Conservation (phyloP, 2,113 vertebrate genomes). For the cattle (Bos taurus) region ARS-UCD2.0 NC_037329.1:88245501-88246000, state of each 20-base stretch:
- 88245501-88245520: background rate
- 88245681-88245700: background rate
- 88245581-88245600: background rate
- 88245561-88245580: background rate
- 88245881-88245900: constrained; percentile 16
- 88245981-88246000: constrained; percentile 40
- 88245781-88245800: background rate
- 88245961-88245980: constrained; percentile 22
- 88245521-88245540: background rate
- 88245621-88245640: background rate
- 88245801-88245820: background rate
- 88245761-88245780: background rate
- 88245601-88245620: background rate
- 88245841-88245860: background rate
- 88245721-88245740: background rate
- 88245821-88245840: background rate
- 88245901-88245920: constrained; percentile 43
- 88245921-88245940: constrained; percentile 22
- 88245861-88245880: background rate
- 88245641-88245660: background rate
- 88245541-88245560: background rate
- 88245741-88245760: background rate
- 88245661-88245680: background rate
- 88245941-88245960: constrained; percentile 35
- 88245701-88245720: background rate